A percentile compares a stretch with the other conserved stretches of the same genome.
phyloP scores from a whole-genome alignment of 2,797 vertebrate genomes.

The Ceyx erithaca region DNA sequence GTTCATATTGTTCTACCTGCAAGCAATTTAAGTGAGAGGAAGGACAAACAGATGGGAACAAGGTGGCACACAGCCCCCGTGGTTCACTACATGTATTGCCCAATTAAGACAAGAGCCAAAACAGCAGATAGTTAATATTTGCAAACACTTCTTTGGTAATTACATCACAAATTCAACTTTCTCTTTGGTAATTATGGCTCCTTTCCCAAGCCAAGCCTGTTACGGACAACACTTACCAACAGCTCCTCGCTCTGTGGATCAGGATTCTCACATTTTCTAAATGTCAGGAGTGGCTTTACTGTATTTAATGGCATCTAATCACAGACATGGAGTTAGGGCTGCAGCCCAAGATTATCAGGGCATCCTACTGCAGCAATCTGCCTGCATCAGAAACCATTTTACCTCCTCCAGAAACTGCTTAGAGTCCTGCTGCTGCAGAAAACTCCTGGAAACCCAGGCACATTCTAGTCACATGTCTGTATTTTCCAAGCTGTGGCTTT shows the following conservation, averaged over 20 bases:
- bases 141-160: neutral
- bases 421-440: neutral
- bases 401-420: neutral
- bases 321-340: neutral
- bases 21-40: neutral
- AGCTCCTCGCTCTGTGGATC: neutral
- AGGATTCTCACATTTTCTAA: neutral
- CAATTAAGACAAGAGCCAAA: neutral
- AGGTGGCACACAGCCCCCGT: neutral
- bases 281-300: neutral
- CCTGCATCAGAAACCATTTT: neutral
- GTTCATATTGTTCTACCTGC: neutral
- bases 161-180: neutral
- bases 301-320: neutral
- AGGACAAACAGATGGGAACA: conserved; percentile 8
- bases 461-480: neutral
- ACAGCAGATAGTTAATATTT: neutral
- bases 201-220: neutral
- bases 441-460: neutral
- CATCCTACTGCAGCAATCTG: neutral
- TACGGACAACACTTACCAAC: neutral
- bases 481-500: neutral
- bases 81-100: neutral
- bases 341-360: neutral
- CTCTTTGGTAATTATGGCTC: neutral